phyloP scores from a whole-genome alignment of 2,888 invertebrate species.

The Dioctria rufipes region DNA sequence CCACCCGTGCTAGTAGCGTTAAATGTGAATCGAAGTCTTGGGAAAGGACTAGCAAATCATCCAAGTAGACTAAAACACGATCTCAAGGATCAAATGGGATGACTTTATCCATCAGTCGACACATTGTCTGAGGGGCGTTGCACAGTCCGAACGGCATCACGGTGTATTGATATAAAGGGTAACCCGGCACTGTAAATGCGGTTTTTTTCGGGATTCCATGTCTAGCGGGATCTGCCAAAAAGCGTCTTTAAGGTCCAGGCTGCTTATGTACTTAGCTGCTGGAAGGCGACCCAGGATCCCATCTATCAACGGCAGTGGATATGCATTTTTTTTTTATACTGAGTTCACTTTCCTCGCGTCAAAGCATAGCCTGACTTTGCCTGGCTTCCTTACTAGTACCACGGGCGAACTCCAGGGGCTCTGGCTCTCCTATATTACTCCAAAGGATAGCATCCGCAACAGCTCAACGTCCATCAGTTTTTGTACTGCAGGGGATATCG shows the following conservation, averaged over 20 bases:
- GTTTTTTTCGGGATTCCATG: slow-evolving; percentile 26
- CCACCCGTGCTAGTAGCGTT: too few relatives aligned
- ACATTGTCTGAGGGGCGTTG: too few relatives aligned
- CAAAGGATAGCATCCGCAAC: too few relatives aligned
- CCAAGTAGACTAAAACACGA: too few relatives aligned
- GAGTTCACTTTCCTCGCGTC: background rate
- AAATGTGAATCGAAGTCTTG: background rate
- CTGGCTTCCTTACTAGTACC: slow-evolving; percentile 16
- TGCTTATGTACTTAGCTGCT: too few relatives aligned
- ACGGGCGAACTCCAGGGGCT: slow-evolving; percentile 13
- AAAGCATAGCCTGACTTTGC: slow-evolving; percentile 15
- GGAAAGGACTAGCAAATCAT: background rate
- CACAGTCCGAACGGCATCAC: too few relatives aligned
- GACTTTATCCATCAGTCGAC: background rate
- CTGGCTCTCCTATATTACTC: slow-evolving; percentile 5
- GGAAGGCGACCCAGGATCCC: slow-evolving; percentile 11
- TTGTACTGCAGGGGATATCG: background rate
- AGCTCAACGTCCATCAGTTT: too few relatives aligned
- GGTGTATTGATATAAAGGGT: slow-evolving; percentile 24
- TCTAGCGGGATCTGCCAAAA: too few relatives aligned
- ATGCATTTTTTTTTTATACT: background rate
- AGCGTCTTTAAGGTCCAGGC: too few relatives aligned
- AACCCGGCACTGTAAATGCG: slow-evolving; percentile 40
- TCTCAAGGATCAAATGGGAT: background rate
- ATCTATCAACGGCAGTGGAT: background rate